phyloP scores from a whole-genome alignment of 2,113 vertebrate genomes.

The Brienomyrus brachyistius region DNA sequence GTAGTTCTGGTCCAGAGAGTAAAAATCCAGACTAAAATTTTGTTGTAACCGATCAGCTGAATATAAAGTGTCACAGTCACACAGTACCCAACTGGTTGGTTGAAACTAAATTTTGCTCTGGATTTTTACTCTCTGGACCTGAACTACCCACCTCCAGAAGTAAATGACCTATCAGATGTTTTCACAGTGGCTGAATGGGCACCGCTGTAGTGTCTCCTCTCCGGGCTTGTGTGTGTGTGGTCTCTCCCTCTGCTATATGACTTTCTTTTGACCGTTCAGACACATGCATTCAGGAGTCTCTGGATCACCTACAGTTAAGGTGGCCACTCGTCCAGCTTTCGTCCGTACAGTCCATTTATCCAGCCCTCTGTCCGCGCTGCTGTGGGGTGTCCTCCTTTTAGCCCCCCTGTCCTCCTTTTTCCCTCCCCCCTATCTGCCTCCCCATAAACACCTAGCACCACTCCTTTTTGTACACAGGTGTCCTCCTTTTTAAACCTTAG shows the following conservation, averaged over 20 bases:
- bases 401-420: not conserved
- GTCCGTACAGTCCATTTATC: not conserved
- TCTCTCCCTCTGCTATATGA: not conserved
- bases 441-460: not conserved
- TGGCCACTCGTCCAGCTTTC: not conserved
- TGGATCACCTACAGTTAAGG: not conserved
- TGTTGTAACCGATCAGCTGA: not conserved
- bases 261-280: not conserved
- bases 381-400: not conserved
- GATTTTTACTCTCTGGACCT: not conserved
- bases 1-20: not conserved
- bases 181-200: not conserved
- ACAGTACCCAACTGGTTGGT: not conserved
- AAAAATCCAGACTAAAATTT: not conserved
- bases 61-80: not conserved
- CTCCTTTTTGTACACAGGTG: too few species aligned
- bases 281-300: not conserved
- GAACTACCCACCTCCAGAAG: not conserved
- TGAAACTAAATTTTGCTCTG: not conserved
- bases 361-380: not conserved
- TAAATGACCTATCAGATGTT: not conserved
- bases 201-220: not conserved
- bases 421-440: not conserved
- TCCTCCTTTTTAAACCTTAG: too few species aligned
- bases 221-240: not conserved